Conservation (phyloP, 2,113 vertebrate genomes). For the Bos javanicus region DNA sequence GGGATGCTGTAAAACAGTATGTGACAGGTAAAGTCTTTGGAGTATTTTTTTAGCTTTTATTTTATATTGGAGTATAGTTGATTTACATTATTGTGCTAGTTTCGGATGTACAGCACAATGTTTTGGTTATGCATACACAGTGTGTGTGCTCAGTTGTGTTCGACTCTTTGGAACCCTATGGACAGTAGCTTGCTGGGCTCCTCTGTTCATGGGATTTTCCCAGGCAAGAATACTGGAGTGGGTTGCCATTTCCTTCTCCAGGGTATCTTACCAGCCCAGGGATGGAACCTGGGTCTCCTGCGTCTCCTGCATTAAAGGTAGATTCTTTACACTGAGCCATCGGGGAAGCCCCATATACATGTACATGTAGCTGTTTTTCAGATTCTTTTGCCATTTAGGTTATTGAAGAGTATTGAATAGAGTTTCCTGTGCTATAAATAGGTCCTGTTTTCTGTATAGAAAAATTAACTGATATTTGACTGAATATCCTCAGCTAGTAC, state of each 20-base stretch:
- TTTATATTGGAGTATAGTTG: background rate
- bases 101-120: background rate
- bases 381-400: background rate
- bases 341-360: background rate
- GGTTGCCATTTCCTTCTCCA: background rate
- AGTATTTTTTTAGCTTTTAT: background rate
- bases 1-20: background rate
- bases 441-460: background rate
- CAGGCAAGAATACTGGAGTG: background rate
- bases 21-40: background rate
- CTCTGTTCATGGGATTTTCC: background rate
- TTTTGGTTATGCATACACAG: background rate
- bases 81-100: background rate
- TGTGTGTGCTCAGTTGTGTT: background rate
- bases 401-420: background rate
- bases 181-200: background rate
- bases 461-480: background rate
- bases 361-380: background rate
- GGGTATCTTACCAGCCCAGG: background rate
- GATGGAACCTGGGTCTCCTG: background rate
- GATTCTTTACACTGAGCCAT: background rate
- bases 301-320: background rate
- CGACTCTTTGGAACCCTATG: background rate
- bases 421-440: background rate
- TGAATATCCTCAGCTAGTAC: background rate